Evolutionary conservation across 2,113 vertebrate genomes (phyloP).

Genomic region (Leuciscus idus): DNA sequence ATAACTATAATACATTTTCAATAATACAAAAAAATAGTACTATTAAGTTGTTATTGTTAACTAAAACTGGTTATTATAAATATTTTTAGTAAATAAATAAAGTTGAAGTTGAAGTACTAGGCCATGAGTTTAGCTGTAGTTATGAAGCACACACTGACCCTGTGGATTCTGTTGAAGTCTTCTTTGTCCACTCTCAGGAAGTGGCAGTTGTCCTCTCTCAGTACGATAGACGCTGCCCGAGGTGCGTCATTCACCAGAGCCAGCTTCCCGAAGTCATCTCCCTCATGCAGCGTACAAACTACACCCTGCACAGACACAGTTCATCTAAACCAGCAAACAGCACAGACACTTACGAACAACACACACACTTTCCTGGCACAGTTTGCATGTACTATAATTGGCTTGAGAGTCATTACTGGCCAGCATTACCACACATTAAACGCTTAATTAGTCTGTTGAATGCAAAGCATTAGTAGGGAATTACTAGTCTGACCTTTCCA

Average conservation of each 20-base stretch:
- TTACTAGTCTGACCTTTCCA: conserved; percentile 85
- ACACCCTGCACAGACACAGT: conserved; percentile 82
- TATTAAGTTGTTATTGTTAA: too few species aligned
- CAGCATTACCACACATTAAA: neutral
- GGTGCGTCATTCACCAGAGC: conserved; percentile 97
- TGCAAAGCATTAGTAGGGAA: neutral
- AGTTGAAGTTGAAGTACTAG: neutral
- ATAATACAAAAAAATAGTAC: too few species aligned
- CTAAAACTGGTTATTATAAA: too few species aligned
- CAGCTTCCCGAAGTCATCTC: conserved; percentile 98
- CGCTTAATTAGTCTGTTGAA: conserved; percentile 9
- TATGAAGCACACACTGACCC: conserved; percentile 76
- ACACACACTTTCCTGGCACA: neutral
- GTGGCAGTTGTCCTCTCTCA: conserved; percentile 96
- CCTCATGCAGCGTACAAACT: conserved; percentile 94
- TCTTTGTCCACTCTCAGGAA: conserved; percentile 98
- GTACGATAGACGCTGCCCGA: conserved; percentile 94
- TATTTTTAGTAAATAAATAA: neutral
- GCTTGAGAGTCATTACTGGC: neutral
- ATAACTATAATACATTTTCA: too few species aligned
- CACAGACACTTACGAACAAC: neutral
- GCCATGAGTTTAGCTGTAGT: neutral
- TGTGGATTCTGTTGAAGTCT: conserved; percentile 96
- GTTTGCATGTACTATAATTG: conserved; percentile 17
- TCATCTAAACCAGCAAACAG: neutral